Conservation (phyloP, 2,113 vertebrate genomes). For the Leucosticte australis region DNA sequence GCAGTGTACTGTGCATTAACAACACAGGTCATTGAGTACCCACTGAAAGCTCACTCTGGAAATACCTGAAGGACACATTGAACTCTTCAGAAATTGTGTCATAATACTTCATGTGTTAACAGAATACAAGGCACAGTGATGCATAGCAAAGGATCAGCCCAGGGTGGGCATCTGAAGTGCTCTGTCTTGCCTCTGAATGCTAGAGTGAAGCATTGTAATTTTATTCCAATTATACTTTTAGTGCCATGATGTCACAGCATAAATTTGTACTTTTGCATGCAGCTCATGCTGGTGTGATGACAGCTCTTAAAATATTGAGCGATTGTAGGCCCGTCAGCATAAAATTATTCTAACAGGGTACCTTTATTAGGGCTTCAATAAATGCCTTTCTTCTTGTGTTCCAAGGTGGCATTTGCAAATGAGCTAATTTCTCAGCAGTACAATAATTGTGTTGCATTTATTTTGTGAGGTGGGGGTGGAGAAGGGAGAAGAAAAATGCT, state of each 20-base stretch:
- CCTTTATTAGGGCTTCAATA: conserved; percentile 85
- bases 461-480: conserved; percentile 62
- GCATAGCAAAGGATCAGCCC: conserved; percentile 44
- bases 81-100: conserved; percentile 57
- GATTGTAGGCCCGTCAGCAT: conserved; percentile 82
- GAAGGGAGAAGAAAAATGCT: conserved; percentile 60
- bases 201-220: conserved; percentile 76
- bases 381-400: conserved; percentile 84
- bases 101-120: conserved; percentile 49
- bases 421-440: conserved; percentile 82
- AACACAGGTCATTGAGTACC: conserved; percentile 67
- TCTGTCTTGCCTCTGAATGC: conserved; percentile 50
- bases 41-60: conserved; percentile 54
- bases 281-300: conserved; percentile 83
- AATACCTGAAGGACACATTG: conserved; percentile 61
- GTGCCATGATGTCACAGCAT: conserved; percentile 82
- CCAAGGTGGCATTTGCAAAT: conserved; percentile 82
- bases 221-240: conserved; percentile 83
- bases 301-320: conserved; percentile 86
- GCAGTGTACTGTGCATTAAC: conserved; percentile 33
- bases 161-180: conserved; percentile 63
- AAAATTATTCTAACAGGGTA: conserved; percentile 84
- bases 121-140: conserved; percentile 35
- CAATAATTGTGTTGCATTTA: conserved; percentile 83
- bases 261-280: conserved; percentile 83